Conservation (phyloP, 2,888 invertebrate genomes). For the Brachylomia viminalis region DNA sequence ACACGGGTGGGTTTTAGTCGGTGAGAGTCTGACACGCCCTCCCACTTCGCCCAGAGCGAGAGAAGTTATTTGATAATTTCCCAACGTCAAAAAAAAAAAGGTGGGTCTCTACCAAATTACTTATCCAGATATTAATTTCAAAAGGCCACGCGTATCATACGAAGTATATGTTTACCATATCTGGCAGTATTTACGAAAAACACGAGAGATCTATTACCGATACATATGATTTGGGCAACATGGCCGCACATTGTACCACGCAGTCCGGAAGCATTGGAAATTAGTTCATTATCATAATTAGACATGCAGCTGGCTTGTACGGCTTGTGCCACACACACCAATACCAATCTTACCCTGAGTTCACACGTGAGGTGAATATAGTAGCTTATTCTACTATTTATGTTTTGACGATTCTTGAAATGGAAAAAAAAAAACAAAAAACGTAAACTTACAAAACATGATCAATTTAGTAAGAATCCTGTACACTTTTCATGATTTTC, state of each 20-base stretch:
- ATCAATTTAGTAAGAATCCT: background rate
- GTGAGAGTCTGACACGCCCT: too few species aligned
- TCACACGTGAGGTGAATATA: slow-evolving; percentile 16
- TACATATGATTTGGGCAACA: slow-evolving; percentile 58
- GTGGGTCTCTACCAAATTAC: background rate
- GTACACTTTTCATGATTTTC: background rate
- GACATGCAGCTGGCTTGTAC: slow-evolving; percentile 72
- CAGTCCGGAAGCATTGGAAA: slow-evolving; percentile 75
- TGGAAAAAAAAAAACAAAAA: too few species aligned
- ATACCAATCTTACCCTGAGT: slow-evolving; percentile 39
- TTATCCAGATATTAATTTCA: background rate
- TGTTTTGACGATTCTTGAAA: background rate
- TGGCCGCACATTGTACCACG: slow-evolving; percentile 40
- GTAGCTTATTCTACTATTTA: background rate
- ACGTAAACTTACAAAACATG: background rate
- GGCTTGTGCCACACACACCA: slow-evolving; percentile 36
- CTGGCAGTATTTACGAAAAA: slow-evolving; percentile 32
- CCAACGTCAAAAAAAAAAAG: too few species aligned
- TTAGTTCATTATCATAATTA: slow-evolving; percentile 82
- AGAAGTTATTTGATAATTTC: too few species aligned
- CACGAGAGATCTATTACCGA: slow-evolving; percentile 63
- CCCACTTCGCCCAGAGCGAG: too few species aligned
- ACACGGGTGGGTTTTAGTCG: too few species aligned
- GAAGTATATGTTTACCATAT: slow-evolving; percentile 31
- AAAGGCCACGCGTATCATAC: slow-evolving; percentile 32